These are phyloP conservation scores for Raillietiella orientalis DNA, from an alignment of 2,888 invertebrate genomes.

Conservation along the genomic window DNA sequence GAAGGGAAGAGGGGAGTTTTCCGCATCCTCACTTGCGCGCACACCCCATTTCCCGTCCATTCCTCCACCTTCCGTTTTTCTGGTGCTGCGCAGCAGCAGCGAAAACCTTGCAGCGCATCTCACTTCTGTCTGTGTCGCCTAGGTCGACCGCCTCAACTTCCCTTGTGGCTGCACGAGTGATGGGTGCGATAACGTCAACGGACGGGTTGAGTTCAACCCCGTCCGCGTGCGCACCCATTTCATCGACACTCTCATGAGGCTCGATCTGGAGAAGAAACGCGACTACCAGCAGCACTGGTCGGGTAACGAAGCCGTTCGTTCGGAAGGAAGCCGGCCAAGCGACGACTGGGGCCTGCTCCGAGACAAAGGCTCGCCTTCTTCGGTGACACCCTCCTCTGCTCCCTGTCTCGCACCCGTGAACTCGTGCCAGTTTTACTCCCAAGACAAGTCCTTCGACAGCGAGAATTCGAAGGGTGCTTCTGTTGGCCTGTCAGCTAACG, in stretches of 20 bases:
- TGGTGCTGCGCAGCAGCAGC: no score
- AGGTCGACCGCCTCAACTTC: slow-evolving; percentile 74
- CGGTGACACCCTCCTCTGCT: neutral
- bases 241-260: slow-evolving; percentile 77
- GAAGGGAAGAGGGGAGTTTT: no score
- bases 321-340: neutral
- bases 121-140: slow-evolving; percentile 7
- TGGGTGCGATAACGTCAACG: slow-evolving; percentile 66
- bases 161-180: slow-evolving; percentile 88
- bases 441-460: no score
- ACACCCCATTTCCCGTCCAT: no score
- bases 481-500: no score
- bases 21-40: no score
- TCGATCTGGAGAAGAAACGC: slow-evolving; percentile 37
- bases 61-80: no score
- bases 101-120: no score
- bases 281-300: slow-evolving; percentile 6
- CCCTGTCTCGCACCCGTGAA: neutral
- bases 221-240: slow-evolving; percentile 82
- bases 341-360: neutral
- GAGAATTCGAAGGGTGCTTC: no score
- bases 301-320: neutral
- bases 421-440: no score
- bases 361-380: neutral
- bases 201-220: slow-evolving; percentile 85